Base-by-base conservation (phyloP, 2,888 invertebrate genomes). In the Abrostola triplasia region DNA sequence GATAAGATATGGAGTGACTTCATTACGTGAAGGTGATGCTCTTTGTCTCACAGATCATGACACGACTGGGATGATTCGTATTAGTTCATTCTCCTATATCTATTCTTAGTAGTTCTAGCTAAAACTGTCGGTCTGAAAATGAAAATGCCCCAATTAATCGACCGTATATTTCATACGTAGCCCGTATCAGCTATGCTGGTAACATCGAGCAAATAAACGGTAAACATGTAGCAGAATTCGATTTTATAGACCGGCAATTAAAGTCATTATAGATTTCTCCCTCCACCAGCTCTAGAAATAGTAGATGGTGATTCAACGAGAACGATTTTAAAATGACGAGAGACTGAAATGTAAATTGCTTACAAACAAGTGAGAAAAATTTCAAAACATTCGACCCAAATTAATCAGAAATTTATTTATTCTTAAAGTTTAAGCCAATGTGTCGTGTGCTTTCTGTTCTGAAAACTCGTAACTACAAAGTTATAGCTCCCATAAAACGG, bases 1-100 rank as follows among this genome's bases (percentile, higher is more conserved):
- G 93, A 93, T 93, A 93, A 93, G 91, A 90, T 92, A 91, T 84
- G 78, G 73, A 79, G 74, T 85, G 88, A 88, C 87, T 87, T 85
- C 84, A 85, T 86, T 84, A 82, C 82, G 80, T 80, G 85, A 88
- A 92, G 91, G 90, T 91, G 92, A 92, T 87, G 87, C 86, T 87
- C 85, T 86, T 82, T 82, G 81, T 80, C 79, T 77, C 76, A 72
- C 71, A 63, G 64, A 71, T 80, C 76, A 64, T 58, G 72, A 75
- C 65, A 73, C 54, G 47, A 64, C 53, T 49, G 49, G 55, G 67
- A 73, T 76, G 73, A 70, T 64, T 71, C 51, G 48, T 54, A 36
- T 70, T 60, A 76, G 67, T 71, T 58, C 48, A 76, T 65, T 49
- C 54, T 47, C 44, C 12, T 59, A 48, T 76, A 60, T 51, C 38